A percentile compares a stretch with the other conserved stretches of the same genome.
Evolutionary conservation across 2,888 invertebrate species (phyloP).

Genomic region (Pyrocoelia pectoralis): DNA sequence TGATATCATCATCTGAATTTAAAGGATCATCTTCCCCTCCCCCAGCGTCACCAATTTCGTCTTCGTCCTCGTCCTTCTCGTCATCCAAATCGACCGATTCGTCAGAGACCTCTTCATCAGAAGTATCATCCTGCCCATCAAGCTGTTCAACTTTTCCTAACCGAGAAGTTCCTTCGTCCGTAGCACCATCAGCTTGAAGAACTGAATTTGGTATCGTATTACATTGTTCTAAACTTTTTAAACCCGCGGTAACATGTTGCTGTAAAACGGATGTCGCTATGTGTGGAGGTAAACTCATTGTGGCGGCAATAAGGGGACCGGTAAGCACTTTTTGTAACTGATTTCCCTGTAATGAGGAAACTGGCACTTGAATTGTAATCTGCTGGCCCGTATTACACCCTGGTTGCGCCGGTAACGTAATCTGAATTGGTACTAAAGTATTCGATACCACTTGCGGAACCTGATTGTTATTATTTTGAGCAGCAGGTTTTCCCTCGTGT

Average conservation of each 20-base stretch:
- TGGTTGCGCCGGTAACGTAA: constrained; percentile 83
- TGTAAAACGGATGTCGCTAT: constrained; percentile 85
- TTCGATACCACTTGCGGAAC: constrained; percentile 28
- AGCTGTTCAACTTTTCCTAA: neutral
- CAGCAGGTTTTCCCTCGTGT: constrained; percentile 38
- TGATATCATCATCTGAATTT: constrained; percentile 28
- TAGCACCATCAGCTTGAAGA: neutral
- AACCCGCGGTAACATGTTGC: constrained; percentile 71
- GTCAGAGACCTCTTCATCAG: constrained; percentile 14
- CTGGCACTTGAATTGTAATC: constrained; percentile 89
- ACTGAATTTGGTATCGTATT: neutral
- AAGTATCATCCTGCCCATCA: constrained; percentile 11
- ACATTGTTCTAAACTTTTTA: constrained; percentile 1
- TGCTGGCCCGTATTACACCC: constrained; percentile 72
- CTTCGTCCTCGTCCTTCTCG: constrained; percentile 12
- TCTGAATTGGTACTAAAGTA: constrained; percentile 69
- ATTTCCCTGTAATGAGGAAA: constrained; percentile 75
- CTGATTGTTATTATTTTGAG: constrained; percentile 12
- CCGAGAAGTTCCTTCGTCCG: neutral
- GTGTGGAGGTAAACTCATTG: constrained; percentile 84
- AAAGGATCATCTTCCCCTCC: constrained; percentile 14
- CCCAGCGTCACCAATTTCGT: constrained; percentile 7
- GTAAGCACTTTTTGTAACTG: constrained; percentile 76
- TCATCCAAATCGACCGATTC: constrained; percentile 15
- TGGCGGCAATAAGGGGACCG: constrained; percentile 88